Evolutionary conservation across 2,113 vertebrate genomes (phyloP), one percentile per base, ranked within the genome.

Genomic region (Alouatta palliata): DNA sequence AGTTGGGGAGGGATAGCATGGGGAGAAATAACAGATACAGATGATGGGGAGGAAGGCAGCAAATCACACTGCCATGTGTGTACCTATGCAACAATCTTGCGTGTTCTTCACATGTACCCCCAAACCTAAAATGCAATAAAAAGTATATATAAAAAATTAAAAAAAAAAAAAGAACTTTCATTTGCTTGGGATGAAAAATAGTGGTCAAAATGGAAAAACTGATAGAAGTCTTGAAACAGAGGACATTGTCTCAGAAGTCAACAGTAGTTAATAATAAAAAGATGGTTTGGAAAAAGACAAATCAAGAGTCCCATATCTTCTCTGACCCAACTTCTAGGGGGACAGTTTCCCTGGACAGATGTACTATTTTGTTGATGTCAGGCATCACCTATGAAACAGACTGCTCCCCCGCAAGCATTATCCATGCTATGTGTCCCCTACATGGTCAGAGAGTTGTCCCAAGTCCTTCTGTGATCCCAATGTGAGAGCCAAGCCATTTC

Each of bases 201-300:
- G 21, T 37, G 91, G 83, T 86, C 73, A 82, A 95, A 76, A 58
- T 73, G 68, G 7, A 52, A 95, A 95, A 90, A 76, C 23, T 64
- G 52, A 79, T 45, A 52, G 23, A 68, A 68, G 23, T 92, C 86
- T 87, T 37, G 52, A 94, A 94, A 97, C 37, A 54, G 93, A 93
- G 43, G 80, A 47, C 56, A 89, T 37, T 83, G 27, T 79, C 43
- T 79, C 52, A 92, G 43, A 85, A 82, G 73, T 54, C 8, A 52
- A 13, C 37, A 54, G 47, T 52, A 66, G 47, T n/a, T 45, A 71
- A 68, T 77, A 52, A 76, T 49, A 85, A 89, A 16, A 52, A 80
- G 58, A 52, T 35, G 43, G 12, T 30, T 64, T 79, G 71, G 75
- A 7, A 92, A 83, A 94, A 95, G 87, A 83, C 20, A 77, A 79